These are phyloP conservation scores for Polypterus bichir DNA, from an alignment of 2,113 vertebrate genomes.

Conservation along the genomic window DNA sequence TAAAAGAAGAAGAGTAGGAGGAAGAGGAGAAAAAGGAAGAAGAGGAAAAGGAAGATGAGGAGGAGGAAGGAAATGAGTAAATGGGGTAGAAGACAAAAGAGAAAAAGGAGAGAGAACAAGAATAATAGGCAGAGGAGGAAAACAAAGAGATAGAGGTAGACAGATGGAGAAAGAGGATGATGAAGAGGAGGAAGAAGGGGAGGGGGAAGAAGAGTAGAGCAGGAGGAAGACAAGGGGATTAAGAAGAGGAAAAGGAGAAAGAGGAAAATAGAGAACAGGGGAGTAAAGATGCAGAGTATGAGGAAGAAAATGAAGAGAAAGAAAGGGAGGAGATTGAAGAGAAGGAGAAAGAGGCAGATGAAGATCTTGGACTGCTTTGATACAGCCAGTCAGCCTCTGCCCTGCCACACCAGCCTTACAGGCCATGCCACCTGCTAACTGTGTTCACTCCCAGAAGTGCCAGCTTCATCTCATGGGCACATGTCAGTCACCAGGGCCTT, in stretches of 20 bases:
- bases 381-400: too few species aligned
- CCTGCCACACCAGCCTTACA: too few species aligned
- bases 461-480: too few species aligned
- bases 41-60: not conserved
- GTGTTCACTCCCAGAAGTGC: too few species aligned
- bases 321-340: not conserved
- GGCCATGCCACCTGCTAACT: too few species aligned
- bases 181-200: not conserved
- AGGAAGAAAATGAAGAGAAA: too few species aligned
- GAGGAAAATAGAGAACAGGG: not conserved
- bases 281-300: too few species aligned
- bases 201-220: conserved; percentile 24
- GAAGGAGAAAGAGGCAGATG: not conserved
- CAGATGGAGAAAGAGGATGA: not conserved
- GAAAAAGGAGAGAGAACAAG: too few species aligned
- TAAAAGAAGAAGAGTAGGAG: not conserved
- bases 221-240: conserved; percentile 21
- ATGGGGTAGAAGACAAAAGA: not conserved
- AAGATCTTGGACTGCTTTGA: too few species aligned
- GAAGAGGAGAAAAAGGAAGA: not conserved
- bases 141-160: not conserved
- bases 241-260: conserved; percentile 6
- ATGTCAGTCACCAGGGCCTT: too few species aligned
- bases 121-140: not conserved
- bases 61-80: too few species aligned